phyloP scores from a whole-genome alignment of 2,888 invertebrate genomes.

The Orchesellides sinensis region DNA sequence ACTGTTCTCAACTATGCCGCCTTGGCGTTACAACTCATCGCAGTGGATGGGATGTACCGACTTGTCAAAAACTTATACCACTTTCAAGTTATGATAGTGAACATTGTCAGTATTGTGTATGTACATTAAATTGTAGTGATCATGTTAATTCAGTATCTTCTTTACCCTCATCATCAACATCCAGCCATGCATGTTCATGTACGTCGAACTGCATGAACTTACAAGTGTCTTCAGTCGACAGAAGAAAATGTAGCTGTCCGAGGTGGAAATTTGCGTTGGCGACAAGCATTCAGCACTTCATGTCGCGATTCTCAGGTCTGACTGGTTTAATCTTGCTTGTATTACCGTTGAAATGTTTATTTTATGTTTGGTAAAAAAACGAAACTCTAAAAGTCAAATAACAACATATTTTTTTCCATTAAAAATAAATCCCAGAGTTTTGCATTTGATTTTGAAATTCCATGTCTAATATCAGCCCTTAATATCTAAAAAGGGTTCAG shows the following conservation, averaged over 20 bases:
- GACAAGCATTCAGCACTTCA: slow-evolving; percentile 58
- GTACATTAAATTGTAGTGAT: slow-evolving; percentile 54
- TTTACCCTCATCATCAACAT: no score
- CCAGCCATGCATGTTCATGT: slow-evolving; percentile 61
- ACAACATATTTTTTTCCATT: no score
- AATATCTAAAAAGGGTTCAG: slow-evolving; percentile 43
- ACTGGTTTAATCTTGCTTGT: slow-evolving; percentile 11
- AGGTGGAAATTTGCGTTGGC: slow-evolving; percentile 59
- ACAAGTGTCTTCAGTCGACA: slow-evolving; percentile 24
- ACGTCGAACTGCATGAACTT: slow-evolving; percentile 35
- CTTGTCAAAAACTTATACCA: neutral
- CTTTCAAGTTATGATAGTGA: slow-evolving; percentile 24
- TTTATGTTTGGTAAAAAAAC: no score
- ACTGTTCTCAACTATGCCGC: slow-evolving; percentile 1
- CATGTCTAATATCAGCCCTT: neutral
- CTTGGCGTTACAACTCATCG: neutral
- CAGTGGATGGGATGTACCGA: neutral
- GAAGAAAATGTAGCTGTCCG: slow-evolving; percentile 31
- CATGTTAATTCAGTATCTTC: slow-evolving; percentile 49
- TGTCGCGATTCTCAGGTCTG: slow-evolving; percentile 68
- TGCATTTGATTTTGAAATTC: neutral
- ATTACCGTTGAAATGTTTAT: no score
- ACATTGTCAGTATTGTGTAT: slow-evolving; percentile 55
- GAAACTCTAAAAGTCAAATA: no score
- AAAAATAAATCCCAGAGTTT: no score